Base-by-base conservation (phyloP, 2,797 vertebrate genomes). In the Lepilemur ruficaudatus region DNA sequence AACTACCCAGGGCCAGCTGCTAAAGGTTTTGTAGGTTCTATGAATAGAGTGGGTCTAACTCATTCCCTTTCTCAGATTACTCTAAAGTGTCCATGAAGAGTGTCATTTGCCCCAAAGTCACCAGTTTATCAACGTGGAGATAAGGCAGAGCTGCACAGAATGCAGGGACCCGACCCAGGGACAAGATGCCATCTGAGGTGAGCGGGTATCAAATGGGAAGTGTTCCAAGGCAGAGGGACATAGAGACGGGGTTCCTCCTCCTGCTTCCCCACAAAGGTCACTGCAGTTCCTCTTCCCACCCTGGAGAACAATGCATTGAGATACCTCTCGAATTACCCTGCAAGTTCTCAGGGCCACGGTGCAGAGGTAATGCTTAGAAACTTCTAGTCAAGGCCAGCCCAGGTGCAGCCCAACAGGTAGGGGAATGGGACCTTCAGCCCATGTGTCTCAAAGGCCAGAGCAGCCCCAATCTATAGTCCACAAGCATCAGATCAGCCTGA, bases 291-390 rank as follows among this genome's bases (percentile, higher is more conserved):
- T 91, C 82, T 93, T 89, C 95, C 84, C 84, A 69, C 57, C n/a
- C 25, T 13, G 46, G n/a, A 95, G 90, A 97, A 97, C 91, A 93
- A 93, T 91, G 55, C 80, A 59, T 35, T 9, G 5, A 0, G 10
- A 93, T 59, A 91, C 86, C 88, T 96, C 89, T 87, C 93, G 92
- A 96, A 98, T 96, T 96, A 94, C 91, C 93, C 95, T 92, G 50
- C 1, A 46, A 59, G 43, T 78, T 18, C 88, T 86, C 63, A 81
- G 85, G 78, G 88, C 32, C 79, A 89, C 0, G 30, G 70, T 35
- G 73, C 18, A 76, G 30, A 30, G 55, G 93, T 13, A 84, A 84
- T 43, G 46, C 92, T 94, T 82, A 79, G 46, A 73, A 65, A 78
- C 13, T 65, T 82, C 73, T 61, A 81, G 35, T 76, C 32, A 41